Evolutionary conservation across 2,113 vertebrate genomes (phyloP).

Genomic region (Megalops atlanticus): DNA sequence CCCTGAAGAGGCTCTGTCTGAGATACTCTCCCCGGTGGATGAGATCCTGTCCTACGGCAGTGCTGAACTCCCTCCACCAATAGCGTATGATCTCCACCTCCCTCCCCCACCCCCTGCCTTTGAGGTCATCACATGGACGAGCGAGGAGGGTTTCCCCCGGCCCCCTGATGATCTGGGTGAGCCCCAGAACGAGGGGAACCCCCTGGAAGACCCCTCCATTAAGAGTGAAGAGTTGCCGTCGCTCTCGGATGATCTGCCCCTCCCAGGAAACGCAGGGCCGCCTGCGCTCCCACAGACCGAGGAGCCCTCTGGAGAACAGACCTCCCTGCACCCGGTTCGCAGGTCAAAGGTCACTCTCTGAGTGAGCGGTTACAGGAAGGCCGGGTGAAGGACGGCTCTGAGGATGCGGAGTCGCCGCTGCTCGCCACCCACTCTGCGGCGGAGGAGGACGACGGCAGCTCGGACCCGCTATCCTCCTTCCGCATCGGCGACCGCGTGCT

Average conservation of each 20-base stretch:
- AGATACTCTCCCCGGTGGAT: slow-evolving; percentile 66
- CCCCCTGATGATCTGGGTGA: slow-evolving; percentile 48
- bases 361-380: neutral
- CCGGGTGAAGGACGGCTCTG: neutral
- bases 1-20: slow-evolving; percentile 47
- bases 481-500: slow-evolving; percentile 51
- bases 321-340: neutral
- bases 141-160: slow-evolving; percentile 60
- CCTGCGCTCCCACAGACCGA: slow-evolving; percentile 4
- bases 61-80: slow-evolving; percentile 57
- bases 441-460: slow-evolving; percentile 24
- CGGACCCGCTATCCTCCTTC: slow-evolving; percentile 45
- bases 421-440: neutral
- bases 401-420: neutral
- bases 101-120: slow-evolving; percentile 51
- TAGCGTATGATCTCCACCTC: slow-evolving; percentile 33
- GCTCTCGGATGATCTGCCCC: slow-evolving; percentile 45
- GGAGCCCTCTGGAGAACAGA: neutral
- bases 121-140: slow-evolving; percentile 49
- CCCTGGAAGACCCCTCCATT: slow-evolving; percentile 54
- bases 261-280: neutral
- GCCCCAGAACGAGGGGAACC: slow-evolving; percentile 10
- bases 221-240: slow-evolving; percentile 50
- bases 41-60: slow-evolving; percentile 70
- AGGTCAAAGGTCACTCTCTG: neutral